Evolutionary conservation across 1,140 invertebrate species (phyloP).

Genomic region (Pseudomyrmex cubaensis): DNA sequence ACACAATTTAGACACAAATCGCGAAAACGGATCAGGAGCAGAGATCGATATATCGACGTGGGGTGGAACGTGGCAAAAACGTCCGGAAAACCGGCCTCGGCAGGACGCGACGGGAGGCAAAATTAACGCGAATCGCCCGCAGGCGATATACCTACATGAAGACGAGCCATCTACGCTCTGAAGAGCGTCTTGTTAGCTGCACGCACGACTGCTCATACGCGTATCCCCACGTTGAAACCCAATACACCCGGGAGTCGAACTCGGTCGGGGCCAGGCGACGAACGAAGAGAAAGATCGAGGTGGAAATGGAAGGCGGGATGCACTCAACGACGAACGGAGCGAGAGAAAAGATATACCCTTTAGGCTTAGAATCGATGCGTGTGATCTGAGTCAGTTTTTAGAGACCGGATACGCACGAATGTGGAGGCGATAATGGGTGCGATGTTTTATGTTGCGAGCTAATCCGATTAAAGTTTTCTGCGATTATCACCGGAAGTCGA

Average conservation of each 20-base stretch:
- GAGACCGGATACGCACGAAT: neutral
- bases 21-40: conserved; percentile 18
- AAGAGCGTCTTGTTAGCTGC: conserved; percentile 58
- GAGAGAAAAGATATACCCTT: conserved; percentile 26
- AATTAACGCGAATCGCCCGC: conserved; percentile 58
- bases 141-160: conserved; percentile 59
- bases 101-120: conserved; percentile 44
- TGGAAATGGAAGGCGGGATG: conserved; percentile 1
- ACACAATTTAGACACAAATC: conserved; percentile 25
- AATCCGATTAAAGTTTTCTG: neutral
- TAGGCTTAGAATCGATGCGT: conserved; percentile 33
- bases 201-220: conserved; percentile 58
- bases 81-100: conserved; percentile 45
- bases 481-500: neutral
- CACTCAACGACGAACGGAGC: conserved; percentile 19
- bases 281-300: conserved; percentile 9
- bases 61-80: conserved; percentile 28
- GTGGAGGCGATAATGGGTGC: conserved; percentile 3
- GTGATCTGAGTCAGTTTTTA: conserved; percentile 49
- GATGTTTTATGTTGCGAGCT: neutral
- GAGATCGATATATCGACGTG: neutral
- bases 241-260: conserved; percentile 64
- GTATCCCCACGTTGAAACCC: conserved; percentile 63
- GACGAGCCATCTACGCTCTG: conserved; percentile 49
- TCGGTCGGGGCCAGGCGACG: conserved; percentile 12